phyloP scores from a whole-genome alignment of 2,113 vertebrate genomes.

The Motacilla alba region DNA sequence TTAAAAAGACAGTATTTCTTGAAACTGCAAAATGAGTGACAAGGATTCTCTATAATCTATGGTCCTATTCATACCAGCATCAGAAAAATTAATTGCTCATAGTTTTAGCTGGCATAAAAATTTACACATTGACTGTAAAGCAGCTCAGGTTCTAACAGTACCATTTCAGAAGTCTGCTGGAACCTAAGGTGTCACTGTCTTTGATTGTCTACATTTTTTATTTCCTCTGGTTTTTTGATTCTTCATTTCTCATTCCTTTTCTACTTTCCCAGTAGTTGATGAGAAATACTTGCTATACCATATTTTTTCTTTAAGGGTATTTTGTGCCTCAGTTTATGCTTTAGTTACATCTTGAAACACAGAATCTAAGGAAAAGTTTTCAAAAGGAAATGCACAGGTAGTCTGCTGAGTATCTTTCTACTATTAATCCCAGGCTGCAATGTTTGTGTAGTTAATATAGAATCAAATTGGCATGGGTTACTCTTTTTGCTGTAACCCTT shows the following conservation, averaged over 20 bases:
- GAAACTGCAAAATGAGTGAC: background rate
- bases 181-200: background rate
- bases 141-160: background rate
- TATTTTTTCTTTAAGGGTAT: background rate
- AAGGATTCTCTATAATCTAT: background rate
- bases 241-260: background rate
- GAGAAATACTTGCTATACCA: background rate
- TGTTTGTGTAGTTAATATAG: background rate
- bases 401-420: background rate
- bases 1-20: background rate
- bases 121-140: background rate
- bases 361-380: background rate
- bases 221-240: background rate
- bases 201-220: rapidly evolving
- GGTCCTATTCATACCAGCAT: background rate
- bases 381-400: background rate
- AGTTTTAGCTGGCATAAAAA: background rate
- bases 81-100: background rate
- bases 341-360: background rate
- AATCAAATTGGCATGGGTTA: background rate
- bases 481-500: background rate
- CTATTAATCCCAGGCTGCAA: background rate
- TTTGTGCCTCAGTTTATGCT: background rate
- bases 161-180: background rate
- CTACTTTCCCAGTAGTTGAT: background rate